Evolutionary conservation across 2,113 vertebrate genomes (phyloP).

Genomic region (Aviceda subcristata): DNA sequence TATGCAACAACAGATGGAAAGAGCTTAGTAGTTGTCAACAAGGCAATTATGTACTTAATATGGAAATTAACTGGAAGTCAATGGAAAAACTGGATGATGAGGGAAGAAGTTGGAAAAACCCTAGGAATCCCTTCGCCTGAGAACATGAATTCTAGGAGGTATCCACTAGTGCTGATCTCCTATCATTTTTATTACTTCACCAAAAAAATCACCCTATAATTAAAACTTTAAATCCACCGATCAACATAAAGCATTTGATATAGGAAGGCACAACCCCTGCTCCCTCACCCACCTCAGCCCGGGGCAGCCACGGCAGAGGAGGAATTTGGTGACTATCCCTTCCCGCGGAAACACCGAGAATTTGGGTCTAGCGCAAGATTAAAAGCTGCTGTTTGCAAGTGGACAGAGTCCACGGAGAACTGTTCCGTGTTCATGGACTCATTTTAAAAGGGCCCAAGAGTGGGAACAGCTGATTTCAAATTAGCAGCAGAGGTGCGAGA

Average conservation of each 20-base stretch:
- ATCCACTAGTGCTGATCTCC: not conserved
- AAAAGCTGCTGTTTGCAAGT: not conserved
- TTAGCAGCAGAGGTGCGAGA: not conserved
- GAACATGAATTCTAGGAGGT: not conserved
- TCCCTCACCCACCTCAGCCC: not conserved
- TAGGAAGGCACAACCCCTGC: not conserved
- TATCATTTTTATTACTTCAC: not conserved
- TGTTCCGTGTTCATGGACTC: not conserved
- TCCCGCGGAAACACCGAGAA: not conserved
- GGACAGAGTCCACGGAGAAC: not conserved
- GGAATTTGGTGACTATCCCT: fast-evolving
- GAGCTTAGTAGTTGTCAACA: not conserved
- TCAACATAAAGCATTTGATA: not conserved
- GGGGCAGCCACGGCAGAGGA: not conserved
- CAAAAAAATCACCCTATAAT: not conserved
- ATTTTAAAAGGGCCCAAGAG: not conserved
- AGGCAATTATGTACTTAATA: not conserved
- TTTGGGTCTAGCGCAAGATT: not conserved
- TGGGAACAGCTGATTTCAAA: not conserved
- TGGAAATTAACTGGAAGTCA: not conserved
- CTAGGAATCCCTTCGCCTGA: not conserved
- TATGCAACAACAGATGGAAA: not conserved
- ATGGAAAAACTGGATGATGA: not conserved
- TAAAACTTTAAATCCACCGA: not conserved
- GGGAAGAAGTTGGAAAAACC: not conserved